Evolutionary conservation across 1,140 invertebrate species (phyloP).

Genomic region (Episyrphus balteatus): DNA sequence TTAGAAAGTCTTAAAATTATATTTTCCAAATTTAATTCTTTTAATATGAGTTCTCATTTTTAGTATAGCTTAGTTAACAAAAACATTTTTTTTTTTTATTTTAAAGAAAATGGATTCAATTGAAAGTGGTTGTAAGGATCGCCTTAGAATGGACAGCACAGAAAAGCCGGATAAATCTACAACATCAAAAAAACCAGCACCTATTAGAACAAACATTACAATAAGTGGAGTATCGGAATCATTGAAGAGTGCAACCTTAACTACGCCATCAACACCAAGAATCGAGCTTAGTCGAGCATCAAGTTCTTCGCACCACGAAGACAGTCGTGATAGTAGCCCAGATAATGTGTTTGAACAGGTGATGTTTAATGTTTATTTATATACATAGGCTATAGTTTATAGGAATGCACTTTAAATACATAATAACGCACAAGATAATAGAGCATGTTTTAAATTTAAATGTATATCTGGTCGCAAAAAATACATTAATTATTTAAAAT

Average conservation of each 20-base stretch:
- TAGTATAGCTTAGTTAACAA: no score
- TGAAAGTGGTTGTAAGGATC: no score
- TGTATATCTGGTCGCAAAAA: no score
- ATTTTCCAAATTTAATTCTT: no score
- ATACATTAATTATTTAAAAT: no score
- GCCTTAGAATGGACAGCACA: no score
- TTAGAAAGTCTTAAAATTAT: no score
- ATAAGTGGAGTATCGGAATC: not conserved
- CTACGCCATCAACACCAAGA: slow-evolving; percentile 62
- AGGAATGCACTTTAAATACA: not conserved
- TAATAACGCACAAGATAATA: not conserved
- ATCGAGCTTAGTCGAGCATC: slow-evolving; percentile 80
- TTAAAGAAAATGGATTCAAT: no score
- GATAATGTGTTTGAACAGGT: slow-evolving; percentile 38
- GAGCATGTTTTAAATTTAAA: no score
- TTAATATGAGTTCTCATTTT: no score
- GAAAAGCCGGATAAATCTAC: not conserved
- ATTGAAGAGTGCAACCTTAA: slow-evolving; percentile 31
- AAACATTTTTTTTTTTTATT: no score
- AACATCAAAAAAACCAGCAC: not conserved
- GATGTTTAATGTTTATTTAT: slow-evolving; percentile 5
- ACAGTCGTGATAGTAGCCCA: slow-evolving; percentile 69
- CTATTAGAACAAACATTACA: slow-evolving; percentile 1
- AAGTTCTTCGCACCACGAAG: slow-evolving; percentile 70
- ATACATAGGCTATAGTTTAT: not conserved